Conservation (phyloP, 2,797 vertebrate genomes). For the Eremophila alpestris region DNA sequence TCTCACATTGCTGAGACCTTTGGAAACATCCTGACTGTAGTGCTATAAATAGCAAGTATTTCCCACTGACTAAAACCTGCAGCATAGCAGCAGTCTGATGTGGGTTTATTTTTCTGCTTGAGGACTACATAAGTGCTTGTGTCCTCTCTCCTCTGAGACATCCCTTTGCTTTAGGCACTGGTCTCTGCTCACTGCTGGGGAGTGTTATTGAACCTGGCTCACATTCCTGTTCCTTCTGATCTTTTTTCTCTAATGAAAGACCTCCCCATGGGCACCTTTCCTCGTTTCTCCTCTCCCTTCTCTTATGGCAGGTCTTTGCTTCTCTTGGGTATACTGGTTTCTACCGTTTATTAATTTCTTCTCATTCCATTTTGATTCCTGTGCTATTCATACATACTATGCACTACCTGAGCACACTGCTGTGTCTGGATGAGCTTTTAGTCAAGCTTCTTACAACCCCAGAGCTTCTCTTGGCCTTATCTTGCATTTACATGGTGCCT, state of each 20-base stretch:
- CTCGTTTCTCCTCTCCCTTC: background rate
- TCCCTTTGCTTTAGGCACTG: background rate
- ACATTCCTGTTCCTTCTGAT: background rate
- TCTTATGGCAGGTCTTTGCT: background rate
- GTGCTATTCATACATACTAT: background rate
- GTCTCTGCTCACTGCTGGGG: background rate
- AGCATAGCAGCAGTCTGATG: slow-evolving; percentile 13
- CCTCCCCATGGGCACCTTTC: background rate
- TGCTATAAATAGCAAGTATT: slow-evolving; percentile 44
- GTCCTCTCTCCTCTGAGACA: background rate
- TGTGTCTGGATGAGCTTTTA: background rate
- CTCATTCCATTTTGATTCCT: background rate
- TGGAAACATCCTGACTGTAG: background rate
- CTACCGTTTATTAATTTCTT: background rate
- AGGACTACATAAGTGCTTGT: slow-evolving; percentile 24
- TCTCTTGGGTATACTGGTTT: background rate
- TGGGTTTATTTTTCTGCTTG: slow-evolving; percentile 12
- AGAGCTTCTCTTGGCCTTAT: background rate
- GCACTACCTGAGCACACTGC: background rate
- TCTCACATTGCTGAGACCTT: slow-evolving; percentile 12
- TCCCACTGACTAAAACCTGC: slow-evolving; percentile 39
- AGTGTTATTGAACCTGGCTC: background rate
- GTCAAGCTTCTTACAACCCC: background rate
- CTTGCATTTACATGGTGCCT: background rate
- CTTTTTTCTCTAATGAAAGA: background rate